These are phyloP conservation scores for Apoda limacodes DNA, from an alignment of 2,888 invertebrate species.

Conservation along the genomic window DNA sequence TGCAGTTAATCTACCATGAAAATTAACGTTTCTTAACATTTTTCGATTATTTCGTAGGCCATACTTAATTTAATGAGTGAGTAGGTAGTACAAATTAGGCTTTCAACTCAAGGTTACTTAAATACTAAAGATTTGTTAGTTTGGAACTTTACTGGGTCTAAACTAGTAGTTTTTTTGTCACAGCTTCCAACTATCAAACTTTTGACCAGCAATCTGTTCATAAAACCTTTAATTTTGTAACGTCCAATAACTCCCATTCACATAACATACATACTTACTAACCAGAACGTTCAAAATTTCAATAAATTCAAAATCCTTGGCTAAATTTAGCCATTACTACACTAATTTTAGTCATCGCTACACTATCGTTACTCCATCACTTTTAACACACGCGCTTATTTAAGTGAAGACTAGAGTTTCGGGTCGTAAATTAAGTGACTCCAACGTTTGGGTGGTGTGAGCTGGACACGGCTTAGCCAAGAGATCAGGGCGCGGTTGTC, in stretches of 20 bases:
- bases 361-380: conserved; percentile 24
- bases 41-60: conserved; percentile 61
- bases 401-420: conserved; percentile 60
- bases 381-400: conserved; percentile 25
- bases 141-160: conserved; percentile 32
- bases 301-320: conserved; percentile 18
- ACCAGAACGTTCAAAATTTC: conserved; percentile 17
- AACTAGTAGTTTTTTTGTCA: conserved; percentile 24
- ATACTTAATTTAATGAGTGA: conserved; percentile 36
- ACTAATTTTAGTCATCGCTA: conserved; percentile 20
- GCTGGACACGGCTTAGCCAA: conserved; percentile 57
- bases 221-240: conserved; percentile 14
- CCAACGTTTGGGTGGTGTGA: conserved; percentile 46
- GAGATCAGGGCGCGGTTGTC: conserved; percentile 51
- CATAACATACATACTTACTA: conserved; percentile 27
- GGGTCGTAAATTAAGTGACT: conserved; percentile 50
- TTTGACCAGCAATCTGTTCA: conserved; percentile 22
- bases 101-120: conserved; percentile 37
- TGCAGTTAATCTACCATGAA: conserved; percentile 22
- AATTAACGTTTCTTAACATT: conserved; percentile 29
- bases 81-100: conserved; percentile 55
- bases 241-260: conserved; percentile 13
- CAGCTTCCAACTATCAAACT: conserved; percentile 19
- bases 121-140: conserved; percentile 27
- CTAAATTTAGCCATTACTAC: neutral